phyloP scores from a whole-genome alignment of 2,797 vertebrate species.

The Taenioides sp. region DNA sequence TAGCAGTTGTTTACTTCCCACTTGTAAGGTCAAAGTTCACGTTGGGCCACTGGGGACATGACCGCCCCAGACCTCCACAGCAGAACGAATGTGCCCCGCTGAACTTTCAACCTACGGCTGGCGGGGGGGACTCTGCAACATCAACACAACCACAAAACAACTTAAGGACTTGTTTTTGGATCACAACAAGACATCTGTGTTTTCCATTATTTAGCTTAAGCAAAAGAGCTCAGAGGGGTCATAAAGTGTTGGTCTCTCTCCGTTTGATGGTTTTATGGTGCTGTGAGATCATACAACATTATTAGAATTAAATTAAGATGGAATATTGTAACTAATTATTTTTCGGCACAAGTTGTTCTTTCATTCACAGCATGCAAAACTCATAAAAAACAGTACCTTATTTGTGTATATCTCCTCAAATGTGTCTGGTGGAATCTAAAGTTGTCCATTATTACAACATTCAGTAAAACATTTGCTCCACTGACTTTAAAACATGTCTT shows the following conservation, averaged over 20 bases:
- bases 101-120: slow-evolving; percentile 19
- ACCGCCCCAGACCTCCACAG: slow-evolving; percentile 30
- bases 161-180: slow-evolving; percentile 1
- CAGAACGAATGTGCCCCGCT: slow-evolving; percentile 26
- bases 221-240: slow-evolving; percentile 36
- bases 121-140: slow-evolving; percentile 37
- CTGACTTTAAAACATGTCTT: no score
- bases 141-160: slow-evolving; percentile 16
- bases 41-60: slow-evolving; percentile 4
- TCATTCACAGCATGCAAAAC: no score
- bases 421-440: no score
- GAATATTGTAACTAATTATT: background rate
- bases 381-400: no score
- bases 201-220: slow-evolving; percentile 56
- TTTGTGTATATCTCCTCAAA: no score
- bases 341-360: background rate
- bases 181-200: slow-evolving; percentile 25
- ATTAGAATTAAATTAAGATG: slow-evolving; percentile 10
- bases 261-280: slow-evolving; percentile 38
- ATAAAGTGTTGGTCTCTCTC: slow-evolving; percentile 32
- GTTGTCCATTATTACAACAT: no score
- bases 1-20: slow-evolving; percentile 3
- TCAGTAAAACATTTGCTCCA: no score
- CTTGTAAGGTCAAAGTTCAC: slow-evolving; percentile 36
- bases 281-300: slow-evolving; percentile 47